Evolutionary conservation across 2,888 invertebrate species (phyloP), one percentile per base, ranked within the genome.

Genomic region (Eugnorisma glareosa): DNA sequence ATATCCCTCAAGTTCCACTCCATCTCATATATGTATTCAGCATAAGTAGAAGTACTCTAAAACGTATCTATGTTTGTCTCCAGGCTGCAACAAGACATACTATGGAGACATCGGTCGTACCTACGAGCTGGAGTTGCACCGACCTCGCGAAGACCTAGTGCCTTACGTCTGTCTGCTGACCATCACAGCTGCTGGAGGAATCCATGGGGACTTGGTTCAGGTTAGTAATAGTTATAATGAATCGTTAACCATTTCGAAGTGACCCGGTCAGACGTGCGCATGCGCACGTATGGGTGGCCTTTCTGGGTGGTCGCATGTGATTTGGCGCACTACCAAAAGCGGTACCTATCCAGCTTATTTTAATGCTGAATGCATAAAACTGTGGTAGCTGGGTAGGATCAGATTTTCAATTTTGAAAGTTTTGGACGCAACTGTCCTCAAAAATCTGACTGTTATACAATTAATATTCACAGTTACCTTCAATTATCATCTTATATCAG

Each of bases 11-110:
- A 18, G 28, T 28, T 57, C 28, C 28, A 57, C 15, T 57, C 8
- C 28, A 31, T 3, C 28, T 7, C 18, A 7, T 28, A 28, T 3
- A 7, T 28, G 18, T 3, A 28, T 57, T 18, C 7, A 59, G 28
- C 57, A 13, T n/a, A 59, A 28, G 18, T 57, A 28, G 28, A 57
- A 28, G 28, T 57, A n/a, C 11, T 57, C 28, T 57, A 28, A 31
- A 59, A 35, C 4, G 5, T 35, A 35, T 21, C 11, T 35, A 11
- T 59, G 79, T 90, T 95, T 92, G 92, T 97, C 94, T 67, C 48
- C 97, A 98, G 98, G 98, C 70, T 99, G 99, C 96, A 99, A 99
- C 96, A 98, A 98, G 91, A 99, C 99, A 8, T 99, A 99, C 94
- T 98, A 98, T 89, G 99, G 99, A 2, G 98, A 99, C 91, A 98